A percentile compares a stretch with the other conserved stretches of the same genome.
Evolutionary conservation across 2,113 vertebrate species (phyloP).

Genomic region (Sceloporus undulatus): DNA sequence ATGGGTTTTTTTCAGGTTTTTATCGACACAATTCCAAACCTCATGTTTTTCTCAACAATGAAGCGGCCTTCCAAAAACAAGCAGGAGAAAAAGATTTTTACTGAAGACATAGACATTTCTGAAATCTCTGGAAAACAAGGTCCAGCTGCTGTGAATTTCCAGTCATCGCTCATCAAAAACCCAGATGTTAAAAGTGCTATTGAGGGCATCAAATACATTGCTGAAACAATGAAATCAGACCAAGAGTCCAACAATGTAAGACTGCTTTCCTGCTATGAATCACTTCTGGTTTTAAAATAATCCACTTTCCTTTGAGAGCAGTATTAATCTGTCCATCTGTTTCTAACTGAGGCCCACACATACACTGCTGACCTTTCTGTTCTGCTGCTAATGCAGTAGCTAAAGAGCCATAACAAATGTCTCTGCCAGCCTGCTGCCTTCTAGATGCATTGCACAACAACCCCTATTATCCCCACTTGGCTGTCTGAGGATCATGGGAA

Average conservation of each 20-base stretch:
- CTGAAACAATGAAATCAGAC: conserved; percentile 96
- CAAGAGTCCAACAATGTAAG: conserved; percentile 96
- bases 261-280: conserved; percentile 36
- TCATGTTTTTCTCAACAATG: conserved; percentile 99
- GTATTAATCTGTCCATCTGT: not conserved
- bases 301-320: not conserved
- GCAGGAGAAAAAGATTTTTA: conserved; percentile 85
- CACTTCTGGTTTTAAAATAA: conserved; percentile 33
- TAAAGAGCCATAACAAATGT: not conserved
- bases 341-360: not conserved
- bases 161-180: conserved; percentile 91
- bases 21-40: conserved; percentile 95
- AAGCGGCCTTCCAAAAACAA: conserved; percentile 93
- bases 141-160: conserved; percentile 86
- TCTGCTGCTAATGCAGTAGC: not conserved
- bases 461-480: too few species aligned
- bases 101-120: conserved; percentile 95
- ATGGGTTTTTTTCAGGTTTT: conserved; percentile 84
- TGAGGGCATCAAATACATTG: conserved; percentile 97
- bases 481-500: too few species aligned
- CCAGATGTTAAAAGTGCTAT: conserved; percentile 96
- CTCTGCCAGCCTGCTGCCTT: too few species aligned
- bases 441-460: too few species aligned
- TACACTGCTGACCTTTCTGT: not conserved
- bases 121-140: conserved; percentile 94